These are phyloP conservation scores for Chesias legatella DNA, from an alignment of 2,888 invertebrate species.

Conservation along the genomic window DNA sequence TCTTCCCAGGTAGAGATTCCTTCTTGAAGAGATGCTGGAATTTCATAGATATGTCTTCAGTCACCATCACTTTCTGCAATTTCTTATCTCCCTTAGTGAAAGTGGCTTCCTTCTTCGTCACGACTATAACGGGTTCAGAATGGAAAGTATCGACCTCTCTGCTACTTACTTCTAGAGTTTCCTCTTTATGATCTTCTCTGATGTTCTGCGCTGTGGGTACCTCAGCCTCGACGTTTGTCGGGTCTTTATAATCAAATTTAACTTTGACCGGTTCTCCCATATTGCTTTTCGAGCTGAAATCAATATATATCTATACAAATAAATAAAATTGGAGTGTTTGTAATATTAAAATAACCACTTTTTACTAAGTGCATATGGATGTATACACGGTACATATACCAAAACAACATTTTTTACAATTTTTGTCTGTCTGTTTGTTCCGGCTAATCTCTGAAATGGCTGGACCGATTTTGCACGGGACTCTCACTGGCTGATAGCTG, in stretches of 20 bases:
- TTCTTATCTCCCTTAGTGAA: slow-evolving; percentile 58
- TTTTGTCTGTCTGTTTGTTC: too few species aligned
- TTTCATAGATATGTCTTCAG: slow-evolving; percentile 62
- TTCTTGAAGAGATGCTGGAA: slow-evolving; percentile 65
- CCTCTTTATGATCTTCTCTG: slow-evolving; percentile 25
- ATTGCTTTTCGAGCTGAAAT: slow-evolving; percentile 34
- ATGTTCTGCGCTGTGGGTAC: slow-evolving; percentile 56
- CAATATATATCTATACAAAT: too few species aligned
- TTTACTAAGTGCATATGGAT: too few species aligned
- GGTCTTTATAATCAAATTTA: slow-evolving; percentile 38
- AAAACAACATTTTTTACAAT: too few species aligned
- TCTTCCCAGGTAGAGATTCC: slow-evolving; percentile 51
- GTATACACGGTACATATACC: too few species aligned
- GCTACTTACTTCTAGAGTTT: slow-evolving; percentile 22
- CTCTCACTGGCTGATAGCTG: too few species aligned
- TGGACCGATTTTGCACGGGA: too few species aligned
- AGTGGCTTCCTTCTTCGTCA: slow-evolving; percentile 55
- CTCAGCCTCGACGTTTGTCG: slow-evolving; percentile 47
- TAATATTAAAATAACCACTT: too few species aligned
- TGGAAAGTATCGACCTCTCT: slow-evolving; percentile 26
- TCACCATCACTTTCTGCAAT: slow-evolving; percentile 58
- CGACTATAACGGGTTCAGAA: slow-evolving; percentile 53
- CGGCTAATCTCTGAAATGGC: too few species aligned
- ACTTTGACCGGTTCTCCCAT: slow-evolving; percentile 48
- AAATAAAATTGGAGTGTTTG: too few species aligned